Conservation (phyloP, 2,888 invertebrate species). For the Pollenia griseotomentosa region DNA sequence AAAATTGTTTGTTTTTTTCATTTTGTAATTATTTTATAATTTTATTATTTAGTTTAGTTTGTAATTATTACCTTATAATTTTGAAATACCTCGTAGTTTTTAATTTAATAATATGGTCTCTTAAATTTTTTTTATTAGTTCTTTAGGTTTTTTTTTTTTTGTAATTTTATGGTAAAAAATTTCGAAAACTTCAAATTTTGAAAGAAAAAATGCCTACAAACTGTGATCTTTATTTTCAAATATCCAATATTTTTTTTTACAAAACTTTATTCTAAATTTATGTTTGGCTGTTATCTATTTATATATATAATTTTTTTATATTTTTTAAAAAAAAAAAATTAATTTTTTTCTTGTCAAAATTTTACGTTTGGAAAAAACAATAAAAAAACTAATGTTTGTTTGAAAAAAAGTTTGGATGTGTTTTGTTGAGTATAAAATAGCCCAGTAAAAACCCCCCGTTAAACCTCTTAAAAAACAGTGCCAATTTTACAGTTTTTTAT, state of each 20-base stretch:
- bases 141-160: constrained; percentile 71
- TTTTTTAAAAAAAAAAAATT: constrained; percentile 39
- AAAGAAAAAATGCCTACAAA: constrained; percentile 77
- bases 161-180: constrained; percentile 61
- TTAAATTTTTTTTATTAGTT: constrained; percentile 72
- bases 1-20: constrained; percentile 36
- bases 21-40: constrained; percentile 54
- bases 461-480: constrained; percentile 61
- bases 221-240: constrained; percentile 82
- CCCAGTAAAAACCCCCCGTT: constrained; percentile 25
- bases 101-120: constrained; percentile 71
- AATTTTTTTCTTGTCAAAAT: constrained; percentile 68
- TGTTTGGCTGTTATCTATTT: constrained; percentile 79
- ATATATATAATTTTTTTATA: constrained; percentile 73
- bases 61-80: constrained; percentile 50
- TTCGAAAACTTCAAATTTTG: constrained; percentile 62
- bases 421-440: constrained; percentile 63
- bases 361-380: constrained; percentile 71
- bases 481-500: constrained; percentile 62
- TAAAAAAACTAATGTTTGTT: constrained; percentile 61
- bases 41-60: constrained; percentile 48
- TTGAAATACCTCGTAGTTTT: constrained; percentile 73
- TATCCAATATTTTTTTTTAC: constrained; percentile 69
- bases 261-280: constrained; percentile 77
- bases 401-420: constrained; percentile 66